Evolutionary conservation across 2,888 invertebrate genomes (phyloP).

Genomic region (Dryocosmus kuriphilus): DNA sequence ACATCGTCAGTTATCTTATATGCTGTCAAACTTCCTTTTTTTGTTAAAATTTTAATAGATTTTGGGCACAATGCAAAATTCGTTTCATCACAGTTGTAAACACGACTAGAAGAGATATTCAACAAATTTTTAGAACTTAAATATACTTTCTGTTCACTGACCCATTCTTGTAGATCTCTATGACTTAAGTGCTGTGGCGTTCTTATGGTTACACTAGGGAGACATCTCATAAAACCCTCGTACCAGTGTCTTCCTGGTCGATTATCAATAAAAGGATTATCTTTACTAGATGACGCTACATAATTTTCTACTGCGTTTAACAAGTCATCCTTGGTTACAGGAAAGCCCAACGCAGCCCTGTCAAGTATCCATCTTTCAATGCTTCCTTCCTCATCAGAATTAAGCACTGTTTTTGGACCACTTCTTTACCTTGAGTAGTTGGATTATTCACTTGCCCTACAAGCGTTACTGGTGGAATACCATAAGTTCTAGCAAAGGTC

Average conservation of each 20-base stretch:
- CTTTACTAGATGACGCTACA: constrained; percentile 42
- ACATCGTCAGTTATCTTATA: constrained; percentile 36
- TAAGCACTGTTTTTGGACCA: constrained; percentile 49
- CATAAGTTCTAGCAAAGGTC: too few species aligned
- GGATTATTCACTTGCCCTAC: background rate
- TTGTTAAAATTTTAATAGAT: constrained; percentile 39
- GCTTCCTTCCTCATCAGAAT: constrained; percentile 51
- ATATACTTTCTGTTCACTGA: constrained; percentile 56
- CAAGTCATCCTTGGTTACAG: constrained; percentile 59
- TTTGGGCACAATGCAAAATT: constrained; percentile 40
- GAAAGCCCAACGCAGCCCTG: constrained; percentile 57
- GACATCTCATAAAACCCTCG: constrained; percentile 58
- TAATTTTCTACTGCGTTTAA: constrained; percentile 55
- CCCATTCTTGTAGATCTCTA: constrained; percentile 60
- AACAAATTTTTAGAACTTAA: constrained; percentile 53
- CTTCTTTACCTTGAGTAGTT: constrained; percentile 47
- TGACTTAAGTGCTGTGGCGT: constrained; percentile 59
- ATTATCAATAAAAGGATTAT: constrained; percentile 59
- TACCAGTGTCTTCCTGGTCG: constrained; percentile 66
- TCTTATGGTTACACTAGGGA: constrained; percentile 57
- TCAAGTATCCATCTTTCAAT: constrained; percentile 35
- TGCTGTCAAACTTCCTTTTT: constrained; percentile 24
- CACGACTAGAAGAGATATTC: constrained; percentile 55
- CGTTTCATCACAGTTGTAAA: constrained; percentile 46
- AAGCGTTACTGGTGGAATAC: too few species aligned